Percentiles rank a stretch among this genome's conserved stretches.
phyloP scores from a whole-genome alignment of 2,797 vertebrate species.

The Argya squamiceps region DNA sequence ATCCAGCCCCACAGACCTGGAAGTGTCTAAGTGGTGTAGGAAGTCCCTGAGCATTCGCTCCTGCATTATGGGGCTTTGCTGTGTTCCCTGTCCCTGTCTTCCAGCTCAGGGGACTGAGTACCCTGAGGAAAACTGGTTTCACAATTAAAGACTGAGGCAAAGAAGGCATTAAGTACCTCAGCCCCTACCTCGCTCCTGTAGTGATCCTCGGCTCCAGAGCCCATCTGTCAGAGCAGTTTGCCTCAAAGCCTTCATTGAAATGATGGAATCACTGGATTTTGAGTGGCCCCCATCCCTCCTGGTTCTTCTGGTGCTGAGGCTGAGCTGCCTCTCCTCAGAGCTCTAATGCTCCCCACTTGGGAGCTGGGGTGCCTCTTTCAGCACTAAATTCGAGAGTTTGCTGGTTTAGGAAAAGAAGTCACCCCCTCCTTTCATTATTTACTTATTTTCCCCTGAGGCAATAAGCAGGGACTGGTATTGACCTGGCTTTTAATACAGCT shows the following conservation, averaged over 20 bases:
- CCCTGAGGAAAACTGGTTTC: neutral
- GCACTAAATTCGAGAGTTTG: neutral
- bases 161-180: neutral
- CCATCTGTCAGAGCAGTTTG: neutral
- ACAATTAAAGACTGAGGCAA: neutral
- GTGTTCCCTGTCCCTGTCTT: neutral
- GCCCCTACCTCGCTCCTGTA: neutral
- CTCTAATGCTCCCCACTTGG: neutral
- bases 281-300: neutral
- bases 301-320: neutral
- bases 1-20: neutral
- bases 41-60: neutral
- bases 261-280: neutral
- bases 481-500: slow-evolving; percentile 69
- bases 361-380: accelerated
- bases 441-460: slow-evolving; percentile 44
- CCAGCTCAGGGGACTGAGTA: neutral
- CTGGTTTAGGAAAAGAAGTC: neutral
- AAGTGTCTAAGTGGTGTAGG: neutral
- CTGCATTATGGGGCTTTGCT: neutral
- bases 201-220: neutral
- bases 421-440: slow-evolving; percentile 9
- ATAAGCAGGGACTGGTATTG: slow-evolving; percentile 56
- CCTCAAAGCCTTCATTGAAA: neutral
- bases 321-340: neutral